Evolutionary conservation across 2,888 invertebrate species (phyloP), one percentile per base, ranked within the genome.

Genomic region (Ormyrus rosae): DNA sequence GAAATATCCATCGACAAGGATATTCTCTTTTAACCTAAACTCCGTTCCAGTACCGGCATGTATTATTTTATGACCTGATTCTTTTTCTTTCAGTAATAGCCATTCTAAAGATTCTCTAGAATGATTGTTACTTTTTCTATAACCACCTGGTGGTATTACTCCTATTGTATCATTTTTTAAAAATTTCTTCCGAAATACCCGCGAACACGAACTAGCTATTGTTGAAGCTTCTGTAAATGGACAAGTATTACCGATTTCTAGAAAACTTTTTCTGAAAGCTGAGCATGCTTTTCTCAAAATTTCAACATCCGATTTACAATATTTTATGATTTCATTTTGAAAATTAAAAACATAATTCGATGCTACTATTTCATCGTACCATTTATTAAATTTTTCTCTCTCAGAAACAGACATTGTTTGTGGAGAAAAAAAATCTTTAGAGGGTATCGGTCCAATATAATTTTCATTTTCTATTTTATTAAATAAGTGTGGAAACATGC

Each of bases 261-360:
- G 19, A 2, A 67, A 53, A 67, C 9, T 48, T 60, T 60, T 60
- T 34, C 60, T 13, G 10, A 60, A 60, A 8, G 60, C 60, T 5
- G 34, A 60, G 19, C 60, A 9, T 2, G 60, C 60, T 5, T 19
- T 13, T 56, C 56, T 9, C 5, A 56, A 56, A 56, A 56, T 56
- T 9, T 56, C 11, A 8, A 56, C 56, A 11, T 56, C 56, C 11
- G n/a, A 9, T 56, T 56, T 56, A 11, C 56, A 56, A 56, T 56
- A 56, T 9, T 46, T 13, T 2, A 45, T 11, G 34, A 69, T 56
- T 46, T 69, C 69, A 4, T 58, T 5, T 56, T 69, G 1, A n/a
- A 69, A 69, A 69, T 69, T 11, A 10, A 58, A 69, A n/a, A n/a
- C 13, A 56, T 58, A 69, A 34, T 45, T 56, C 1, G 11, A 6